Percentiles rank a stretch among this genome's conserved stretches.
Evolutionary conservation across 2,888 invertebrate species (phyloP).

Genomic region (Blera fallax): DNA sequence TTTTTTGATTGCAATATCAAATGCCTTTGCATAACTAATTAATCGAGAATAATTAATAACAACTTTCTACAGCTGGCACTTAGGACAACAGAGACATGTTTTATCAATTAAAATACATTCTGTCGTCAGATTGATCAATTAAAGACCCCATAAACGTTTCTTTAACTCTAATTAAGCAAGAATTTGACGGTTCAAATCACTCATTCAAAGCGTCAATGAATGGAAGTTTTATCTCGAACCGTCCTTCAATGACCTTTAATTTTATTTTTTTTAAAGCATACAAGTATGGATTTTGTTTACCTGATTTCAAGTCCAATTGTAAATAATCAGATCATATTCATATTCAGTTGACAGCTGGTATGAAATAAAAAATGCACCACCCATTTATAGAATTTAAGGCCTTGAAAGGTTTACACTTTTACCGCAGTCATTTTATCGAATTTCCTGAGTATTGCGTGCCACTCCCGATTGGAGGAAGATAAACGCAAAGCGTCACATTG

Average conservation of each 20-base stretch:
- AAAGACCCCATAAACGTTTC: not conserved
- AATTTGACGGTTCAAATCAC: not conserved
- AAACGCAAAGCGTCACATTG: not conserved
- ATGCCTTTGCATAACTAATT: not conserved
- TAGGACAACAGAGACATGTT: not conserved
- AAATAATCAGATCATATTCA: not conserved
- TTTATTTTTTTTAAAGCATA: no score
- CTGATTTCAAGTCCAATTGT: no score
- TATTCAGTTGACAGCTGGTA: not conserved
- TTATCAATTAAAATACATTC: not conserved
- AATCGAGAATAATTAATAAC: not conserved
- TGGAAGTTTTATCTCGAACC: not conserved
- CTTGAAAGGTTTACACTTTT: not conserved
- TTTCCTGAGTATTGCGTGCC: not conserved
- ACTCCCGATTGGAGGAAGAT: not conserved
- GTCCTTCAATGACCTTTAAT: not conserved
- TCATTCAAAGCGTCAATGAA: not conserved
- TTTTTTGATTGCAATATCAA: no score
- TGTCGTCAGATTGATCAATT: not conserved
- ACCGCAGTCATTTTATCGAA: not conserved
- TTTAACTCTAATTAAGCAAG: not conserved
- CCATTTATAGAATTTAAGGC: constrained; percentile 11
- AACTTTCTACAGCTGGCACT: not conserved
- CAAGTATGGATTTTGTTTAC: not conserved
- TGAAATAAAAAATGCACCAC: not conserved